Conservation (phyloP, 2,113 vertebrate species). For the Thamnophis sirtalis region DNA sequence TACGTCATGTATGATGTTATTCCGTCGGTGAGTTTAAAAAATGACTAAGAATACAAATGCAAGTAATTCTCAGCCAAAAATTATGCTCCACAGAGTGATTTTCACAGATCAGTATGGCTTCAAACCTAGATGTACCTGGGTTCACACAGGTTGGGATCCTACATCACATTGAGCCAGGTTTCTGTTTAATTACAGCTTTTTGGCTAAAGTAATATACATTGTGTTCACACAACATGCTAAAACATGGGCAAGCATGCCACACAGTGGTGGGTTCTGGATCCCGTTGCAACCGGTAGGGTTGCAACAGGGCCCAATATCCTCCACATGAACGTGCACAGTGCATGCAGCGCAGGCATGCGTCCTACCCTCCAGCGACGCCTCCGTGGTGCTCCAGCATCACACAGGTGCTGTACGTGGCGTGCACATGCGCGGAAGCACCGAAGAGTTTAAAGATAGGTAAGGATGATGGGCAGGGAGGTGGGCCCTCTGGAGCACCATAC, state of each 20-base stretch:
- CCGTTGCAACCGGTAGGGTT: no score
- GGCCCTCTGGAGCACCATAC: no score
- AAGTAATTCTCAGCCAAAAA: background rate
- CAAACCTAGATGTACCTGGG: background rate
- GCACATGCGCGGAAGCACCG: no score
- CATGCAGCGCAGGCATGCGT: no score
- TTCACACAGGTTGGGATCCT: background rate
- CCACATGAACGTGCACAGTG: no score
- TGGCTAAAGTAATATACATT: background rate
- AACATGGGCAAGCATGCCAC: background rate
- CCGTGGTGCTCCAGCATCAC: no score
- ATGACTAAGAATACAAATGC: background rate
- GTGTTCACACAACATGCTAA: background rate
- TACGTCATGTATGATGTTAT: background rate
- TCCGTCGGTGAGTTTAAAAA: background rate
- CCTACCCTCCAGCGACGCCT: no score
- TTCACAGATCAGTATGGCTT: background rate
- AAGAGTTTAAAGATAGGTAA: no score
- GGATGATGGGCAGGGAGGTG: no score
- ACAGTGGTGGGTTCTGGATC: no score
- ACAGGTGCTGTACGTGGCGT: no score
- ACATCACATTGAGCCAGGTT: background rate
- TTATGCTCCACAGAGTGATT: background rate
- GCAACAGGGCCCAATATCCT: no score
- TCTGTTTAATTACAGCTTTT: background rate